Evolutionary conservation across 1,140 invertebrate species (phyloP).

Genomic region (Sycophaga agraensis): DNA sequence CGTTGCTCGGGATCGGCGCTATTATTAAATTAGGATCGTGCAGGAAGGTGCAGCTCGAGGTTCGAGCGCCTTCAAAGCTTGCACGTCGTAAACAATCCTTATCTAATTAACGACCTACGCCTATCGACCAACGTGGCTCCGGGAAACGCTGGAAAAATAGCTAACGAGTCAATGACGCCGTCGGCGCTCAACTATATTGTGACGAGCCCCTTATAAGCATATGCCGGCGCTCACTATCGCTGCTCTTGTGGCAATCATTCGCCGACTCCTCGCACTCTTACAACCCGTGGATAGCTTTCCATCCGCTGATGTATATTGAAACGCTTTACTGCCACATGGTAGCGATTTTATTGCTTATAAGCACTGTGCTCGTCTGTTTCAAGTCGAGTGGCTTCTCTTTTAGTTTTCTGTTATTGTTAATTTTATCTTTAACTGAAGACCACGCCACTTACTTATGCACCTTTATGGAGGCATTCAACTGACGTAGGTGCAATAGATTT

Average conservation of each 20-base stretch:
- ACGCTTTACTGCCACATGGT: conserved; percentile 49
- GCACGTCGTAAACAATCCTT: conserved; percentile 25
- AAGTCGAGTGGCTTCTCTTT: too few species aligned
- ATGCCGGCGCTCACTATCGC: neutral
- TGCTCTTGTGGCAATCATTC: neutral
- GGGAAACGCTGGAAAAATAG: neutral
- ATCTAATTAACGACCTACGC: conserved; percentile 19
- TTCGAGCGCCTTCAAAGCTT: neutral
- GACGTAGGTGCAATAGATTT: neutral
- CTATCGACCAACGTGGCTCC: neutral
- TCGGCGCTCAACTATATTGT: conserved; percentile 15
- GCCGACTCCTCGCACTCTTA: too few species aligned
- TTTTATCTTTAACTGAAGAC: neutral
- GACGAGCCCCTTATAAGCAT: conserved; percentile 19
- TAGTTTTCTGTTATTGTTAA: conserved; percentile 11
- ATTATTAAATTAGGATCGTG: conserved; percentile 13
- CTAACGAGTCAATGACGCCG: conserved; percentile 21
- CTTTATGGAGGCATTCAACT: neutral
- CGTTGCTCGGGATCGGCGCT: neutral
- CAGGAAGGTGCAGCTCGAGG: too few species aligned
- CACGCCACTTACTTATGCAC: neutral
- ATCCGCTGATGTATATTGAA: conserved; percentile 41
- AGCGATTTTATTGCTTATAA: conserved; percentile 55
- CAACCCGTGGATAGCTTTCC: conserved; percentile 39
- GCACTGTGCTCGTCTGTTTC: too few species aligned